These are phyloP conservation scores for Drosophila auraria DNA, from an alignment of 1,140 invertebrate genomes.

Conservation along the genomic window DNA sequence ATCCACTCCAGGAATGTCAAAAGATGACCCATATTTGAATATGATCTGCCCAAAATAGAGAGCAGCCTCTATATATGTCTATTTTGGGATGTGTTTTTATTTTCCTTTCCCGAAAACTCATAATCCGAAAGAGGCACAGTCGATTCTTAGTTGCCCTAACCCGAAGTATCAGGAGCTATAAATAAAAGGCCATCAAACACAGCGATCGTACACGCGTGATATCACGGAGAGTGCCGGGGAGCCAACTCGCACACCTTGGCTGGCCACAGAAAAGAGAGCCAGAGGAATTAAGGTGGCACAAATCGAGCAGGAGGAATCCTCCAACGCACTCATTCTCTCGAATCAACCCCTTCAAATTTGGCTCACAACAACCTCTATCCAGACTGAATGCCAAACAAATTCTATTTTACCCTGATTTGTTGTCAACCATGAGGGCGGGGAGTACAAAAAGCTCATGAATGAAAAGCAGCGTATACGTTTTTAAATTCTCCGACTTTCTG, in stretches of 20 bases:
- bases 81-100: constrained; percentile 66
- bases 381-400: constrained; percentile 16
- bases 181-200: constrained; percentile 61
- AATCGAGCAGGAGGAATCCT: constrained; percentile 24
- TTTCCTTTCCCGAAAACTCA: constrained; percentile 59
- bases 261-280: constrained; percentile 6
- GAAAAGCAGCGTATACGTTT: constrained; percentile 36
- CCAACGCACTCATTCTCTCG: constrained; percentile 1
- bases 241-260: constrained; percentile 44
- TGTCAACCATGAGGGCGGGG: constrained; percentile 4
- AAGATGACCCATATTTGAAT: constrained; percentile 24
- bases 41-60: constrained; percentile 57
- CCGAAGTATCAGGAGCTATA: constrained; percentile 64
- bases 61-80: constrained; percentile 42
- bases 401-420: constrained; percentile 35
- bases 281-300: background rate
- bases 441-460: constrained; percentile 56
- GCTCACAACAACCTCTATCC: constrained; percentile 3
- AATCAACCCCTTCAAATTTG: constrained; percentile 17
- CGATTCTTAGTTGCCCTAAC: constrained; percentile 68
- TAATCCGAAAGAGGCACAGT: constrained; percentile 57
- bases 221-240: constrained; percentile 43
- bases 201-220: constrained; percentile 57
- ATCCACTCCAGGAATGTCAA: constrained; percentile 1
- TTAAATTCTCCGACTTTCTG: constrained; percentile 31